Evolutionary conservation across 2,888 invertebrate genomes (phyloP), one percentile per base, ranked within the genome.

Genomic region (Oscheius onirici): DNA sequence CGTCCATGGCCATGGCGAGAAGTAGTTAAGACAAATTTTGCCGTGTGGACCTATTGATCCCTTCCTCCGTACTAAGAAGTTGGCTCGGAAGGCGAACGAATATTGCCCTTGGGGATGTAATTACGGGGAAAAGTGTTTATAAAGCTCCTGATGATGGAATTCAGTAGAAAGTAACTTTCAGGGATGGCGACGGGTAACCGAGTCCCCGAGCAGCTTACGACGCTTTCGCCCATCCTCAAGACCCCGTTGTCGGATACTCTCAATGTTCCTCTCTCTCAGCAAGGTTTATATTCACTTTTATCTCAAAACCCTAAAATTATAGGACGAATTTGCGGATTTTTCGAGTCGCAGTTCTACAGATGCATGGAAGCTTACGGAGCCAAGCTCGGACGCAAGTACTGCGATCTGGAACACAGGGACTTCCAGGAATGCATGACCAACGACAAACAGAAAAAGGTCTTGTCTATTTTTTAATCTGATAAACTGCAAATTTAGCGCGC

Each of bases 331-430:
- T 87, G 87, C 51, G 86, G 83, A 24, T 84, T 84, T 70, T 87
- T 87, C 74, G 87, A 87, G 61, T 76, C 80, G 3, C 85, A 87
- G 51, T 87, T 79, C 70, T 84, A 76, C 65, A 70, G 78, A 10
- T 87, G 87, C 75, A 81, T 87, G 83, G 86, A 85, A 54, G 87
- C 86, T 15, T 87, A 83, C 57, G 87, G 87, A 51, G 79, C 84
- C 2, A 83, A 83, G 71, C 71, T 86, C 44, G 86, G 85, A 13
- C 81, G 84, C 28, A 83, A 83, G 57, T 84, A 87, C 73, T 87
- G 87, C 70, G 87, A 87, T 69, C 75, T 87, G 54, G 87, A 87
- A 73, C 83, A 83, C 67, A 76, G 87, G 22, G 87, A 87, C 67
- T 84, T 80, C 63, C 70, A 77, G 26, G 87, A 87, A 75, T 87